Percentiles rank a stretch among this genome's conserved stretches.
Conservation (phyloP, 2,113 vertebrate species). For the Circaetus cinerascens region DNA sequence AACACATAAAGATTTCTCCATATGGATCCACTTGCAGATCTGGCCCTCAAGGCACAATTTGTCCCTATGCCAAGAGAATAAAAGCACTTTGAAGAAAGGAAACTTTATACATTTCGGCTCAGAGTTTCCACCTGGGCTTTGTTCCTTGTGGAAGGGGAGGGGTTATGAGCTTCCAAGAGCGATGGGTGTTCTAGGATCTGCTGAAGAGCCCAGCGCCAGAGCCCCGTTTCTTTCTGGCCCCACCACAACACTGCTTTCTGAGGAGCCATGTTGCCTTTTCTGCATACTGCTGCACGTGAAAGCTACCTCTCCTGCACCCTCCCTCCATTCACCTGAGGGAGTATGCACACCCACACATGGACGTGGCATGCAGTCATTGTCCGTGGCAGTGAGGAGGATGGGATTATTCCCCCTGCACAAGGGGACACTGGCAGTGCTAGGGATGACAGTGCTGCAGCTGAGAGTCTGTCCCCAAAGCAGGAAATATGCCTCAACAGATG, state of each 20-base stretch:
- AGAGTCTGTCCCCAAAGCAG: background rate
- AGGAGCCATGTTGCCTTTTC: background rate
- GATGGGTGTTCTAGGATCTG: conserved; percentile 3
- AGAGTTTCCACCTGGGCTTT: conserved; percentile 56
- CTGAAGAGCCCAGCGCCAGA: background rate
- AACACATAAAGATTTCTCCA: conserved; percentile 60
- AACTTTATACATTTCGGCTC: conserved; percentile 40
- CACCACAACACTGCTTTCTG: background rate
- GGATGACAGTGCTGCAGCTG: background rate
- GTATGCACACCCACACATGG: rapidly evolving
- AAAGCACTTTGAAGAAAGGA: conserved; percentile 61
- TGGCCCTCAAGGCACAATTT: conserved; percentile 64
- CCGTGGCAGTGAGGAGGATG: rapidly evolving
- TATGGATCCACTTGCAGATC: conserved; percentile 61
- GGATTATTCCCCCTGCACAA: background rate
- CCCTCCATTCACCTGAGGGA: background rate
- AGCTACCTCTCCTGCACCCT: background rate
- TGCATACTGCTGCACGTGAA: background rate
- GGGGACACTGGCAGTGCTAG: rapidly evolving
- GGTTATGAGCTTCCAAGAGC: conserved; percentile 19
- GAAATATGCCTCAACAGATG: background rate
- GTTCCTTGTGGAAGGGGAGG: conserved; percentile 2
- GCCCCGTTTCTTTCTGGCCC: background rate
- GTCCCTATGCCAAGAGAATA: conserved; percentile 55
- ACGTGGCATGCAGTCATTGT: rapidly evolving